Evolutionary conservation across 2,113 vertebrate genomes (phyloP).

Genomic region (Enhydra lutris): DNA sequence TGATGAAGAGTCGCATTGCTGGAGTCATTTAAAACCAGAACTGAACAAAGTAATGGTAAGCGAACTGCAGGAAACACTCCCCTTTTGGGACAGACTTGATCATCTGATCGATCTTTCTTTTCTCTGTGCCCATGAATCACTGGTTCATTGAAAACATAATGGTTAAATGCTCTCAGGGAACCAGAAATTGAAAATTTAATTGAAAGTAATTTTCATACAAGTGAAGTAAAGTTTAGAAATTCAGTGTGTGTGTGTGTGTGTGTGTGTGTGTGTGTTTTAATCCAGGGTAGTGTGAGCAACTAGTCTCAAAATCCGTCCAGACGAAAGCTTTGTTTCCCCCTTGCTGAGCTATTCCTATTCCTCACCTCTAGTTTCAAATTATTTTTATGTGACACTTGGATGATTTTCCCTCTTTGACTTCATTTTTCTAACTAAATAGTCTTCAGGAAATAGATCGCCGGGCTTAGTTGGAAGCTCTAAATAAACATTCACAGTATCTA

Average conservation of each 20-base stretch:
- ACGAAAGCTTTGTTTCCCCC: neutral
- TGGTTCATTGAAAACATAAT: slow-evolving; percentile 75
- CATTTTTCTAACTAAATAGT: slow-evolving; percentile 63
- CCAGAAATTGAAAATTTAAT: slow-evolving; percentile 73
- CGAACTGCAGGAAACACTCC: neutral
- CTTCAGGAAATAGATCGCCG: slow-evolving; percentile 45
- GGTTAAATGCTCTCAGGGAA: slow-evolving; percentile 57
- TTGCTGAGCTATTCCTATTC: slow-evolving; percentile 18
- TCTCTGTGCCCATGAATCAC: slow-evolving; percentile 19
- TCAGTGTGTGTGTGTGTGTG: neutral
- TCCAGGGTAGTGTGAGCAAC: neutral
- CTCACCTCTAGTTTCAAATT: slow-evolving; percentile 19
- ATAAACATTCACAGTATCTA: neutral
- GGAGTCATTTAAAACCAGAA: slow-evolving; percentile 51
- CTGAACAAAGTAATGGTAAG: slow-evolving; percentile 39
- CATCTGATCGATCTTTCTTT: neutral
- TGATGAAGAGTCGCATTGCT: slow-evolving; percentile 46
- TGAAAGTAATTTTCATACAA: slow-evolving; percentile 70
- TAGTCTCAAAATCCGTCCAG: neutral
- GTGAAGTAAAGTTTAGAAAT: slow-evolving; percentile 45
- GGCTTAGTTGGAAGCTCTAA: slow-evolving; percentile 51
- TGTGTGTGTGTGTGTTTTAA: neutral
- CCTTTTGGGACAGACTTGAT: neutral
- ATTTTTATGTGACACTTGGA: slow-evolving; percentile 46
- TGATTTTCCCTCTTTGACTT: slow-evolving; percentile 59